Evolutionary conservation across 2,888 invertebrate genomes (phyloP), one percentile per base, ranked within the genome.

Genomic region (Tipula confusa): DNA sequence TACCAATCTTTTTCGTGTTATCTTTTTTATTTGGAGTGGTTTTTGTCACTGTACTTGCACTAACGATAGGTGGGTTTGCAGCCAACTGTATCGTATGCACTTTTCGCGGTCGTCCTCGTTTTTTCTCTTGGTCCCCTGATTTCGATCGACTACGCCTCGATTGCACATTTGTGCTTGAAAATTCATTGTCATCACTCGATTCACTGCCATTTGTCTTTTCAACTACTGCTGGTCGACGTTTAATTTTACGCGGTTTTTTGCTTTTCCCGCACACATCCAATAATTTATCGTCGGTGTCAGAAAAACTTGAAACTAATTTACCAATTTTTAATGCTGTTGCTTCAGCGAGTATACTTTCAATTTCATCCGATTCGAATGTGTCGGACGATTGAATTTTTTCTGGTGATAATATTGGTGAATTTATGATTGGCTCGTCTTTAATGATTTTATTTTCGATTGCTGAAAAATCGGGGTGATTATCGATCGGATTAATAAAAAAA

Each of bases 261-360:
- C 85, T 85, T 85, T 87, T 87, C 9, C 84, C 83, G 18, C 83
- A 33, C 48, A 28, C 83, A 82, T 83, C 84, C 82, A 87, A 86
- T 85, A 88, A 82, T 11, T 82, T 84, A 31, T 85, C 88, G 87
- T 83, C 87, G 87, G 83, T 83, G 18, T 83, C 83, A 5, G 86
- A 87, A 83, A 85, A 82, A 43, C 85, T 85, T 5, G 85, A 85
- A 3, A 85, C 82, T 13, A 84, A 85, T 79, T 84, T 84, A 7
- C 84, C 18, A 48, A 82, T 83, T 28, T 82, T 84, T 83, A 83
- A 84, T 83, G 88, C 90, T 85, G 90, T 90, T 33, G 90, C 92
- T 86, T 91, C 92, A 6, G 91, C 92, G 83, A 93, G 90, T 7
- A 91, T 91, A 86, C 91, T 90, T 86, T 92, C 90, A 84, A 92